Conservation (phyloP, 2,888 invertebrate genomes). For the Erebia ligea region DNA sequence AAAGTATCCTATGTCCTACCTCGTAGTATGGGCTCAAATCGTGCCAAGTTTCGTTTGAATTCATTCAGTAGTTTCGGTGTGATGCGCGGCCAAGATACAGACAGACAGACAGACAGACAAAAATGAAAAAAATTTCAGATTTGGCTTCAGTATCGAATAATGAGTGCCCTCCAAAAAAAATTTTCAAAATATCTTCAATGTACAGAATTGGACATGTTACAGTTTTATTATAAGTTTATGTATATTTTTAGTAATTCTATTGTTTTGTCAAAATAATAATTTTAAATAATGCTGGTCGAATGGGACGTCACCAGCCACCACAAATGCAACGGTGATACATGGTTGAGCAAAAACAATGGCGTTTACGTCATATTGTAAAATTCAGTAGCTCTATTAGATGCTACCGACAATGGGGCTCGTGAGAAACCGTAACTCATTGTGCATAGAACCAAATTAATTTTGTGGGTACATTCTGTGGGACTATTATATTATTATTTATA, state of each 20-base stretch:
- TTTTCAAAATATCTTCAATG: too few species aligned
- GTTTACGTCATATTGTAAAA: conserved; percentile 58
- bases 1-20: too few species aligned
- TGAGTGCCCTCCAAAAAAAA: too few species aligned
- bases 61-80: too few species aligned
- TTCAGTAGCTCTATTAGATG: conserved; percentile 44
- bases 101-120: too few species aligned
- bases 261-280: conserved; percentile 41
- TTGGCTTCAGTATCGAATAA: too few species aligned
- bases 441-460: conserved; percentile 41
- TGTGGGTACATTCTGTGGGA: conserved; percentile 34
- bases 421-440: conserved; percentile 67
- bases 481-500: background rate
- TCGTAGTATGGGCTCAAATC: too few species aligned
- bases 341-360: conserved; percentile 58
- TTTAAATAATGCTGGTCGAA: conserved; percentile 31
- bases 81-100: too few species aligned
- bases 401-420: conserved; percentile 49
- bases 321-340: conserved; percentile 51
- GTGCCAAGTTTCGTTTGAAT: too few species aligned
- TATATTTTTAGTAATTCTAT: conserved; percentile 29
- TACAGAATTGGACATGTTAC: too few species aligned
- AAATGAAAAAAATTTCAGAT: too few species aligned
- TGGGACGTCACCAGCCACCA: conserved; percentile 26
- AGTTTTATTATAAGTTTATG: too few species aligned